Evolutionary conservation across 2,888 invertebrate species (phyloP).

Genomic region (Tetranychus piercei): DNA sequence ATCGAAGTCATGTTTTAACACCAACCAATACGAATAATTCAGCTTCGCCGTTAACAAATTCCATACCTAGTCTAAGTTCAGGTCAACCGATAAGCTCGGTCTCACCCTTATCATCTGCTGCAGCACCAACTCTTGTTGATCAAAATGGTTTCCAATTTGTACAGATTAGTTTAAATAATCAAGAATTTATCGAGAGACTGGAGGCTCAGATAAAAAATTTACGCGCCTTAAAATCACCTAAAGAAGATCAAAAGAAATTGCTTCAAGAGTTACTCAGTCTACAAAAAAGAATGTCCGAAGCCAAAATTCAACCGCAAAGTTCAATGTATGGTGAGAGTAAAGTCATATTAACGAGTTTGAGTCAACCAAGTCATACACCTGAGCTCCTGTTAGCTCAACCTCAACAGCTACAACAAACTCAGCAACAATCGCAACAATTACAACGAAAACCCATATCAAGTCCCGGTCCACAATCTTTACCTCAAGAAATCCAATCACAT

Average conservation of each 20-base stretch:
- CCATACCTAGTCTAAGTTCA: too few species aligned
- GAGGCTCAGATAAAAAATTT: conserved; percentile 51
- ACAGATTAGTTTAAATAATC: conserved; percentile 21
- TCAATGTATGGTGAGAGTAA: conserved; percentile 11
- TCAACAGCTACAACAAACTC: conserved; percentile 20
- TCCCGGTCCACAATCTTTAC: not conserved
- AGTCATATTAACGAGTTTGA: conserved; percentile 14
- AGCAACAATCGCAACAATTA: not conserved
- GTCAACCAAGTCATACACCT: not conserved
- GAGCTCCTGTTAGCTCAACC: conserved; percentile 17
- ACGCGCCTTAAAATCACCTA: conserved; percentile 39
- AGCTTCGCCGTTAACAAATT: not conserved
- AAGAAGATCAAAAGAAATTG: conserved; percentile 40
- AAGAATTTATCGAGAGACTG: conserved; percentile 41
- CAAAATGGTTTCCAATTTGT: conserved; percentile 20
- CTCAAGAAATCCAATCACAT: not conserved
- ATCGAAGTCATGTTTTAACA: conserved; percentile 3
- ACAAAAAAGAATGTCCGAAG: conserved; percentile 44
- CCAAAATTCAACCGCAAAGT: conserved; percentile 12
- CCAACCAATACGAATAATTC: not conserved
- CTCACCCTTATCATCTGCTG: too few species aligned
- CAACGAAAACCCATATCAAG: not conserved
- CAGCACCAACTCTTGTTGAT: conserved; percentile 12
- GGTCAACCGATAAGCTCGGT: too few species aligned
- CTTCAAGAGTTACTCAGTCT: conserved; percentile 46